Evolutionary conservation across 2,888 invertebrate species (phyloP).

Genomic region (Neria commutata): DNA sequence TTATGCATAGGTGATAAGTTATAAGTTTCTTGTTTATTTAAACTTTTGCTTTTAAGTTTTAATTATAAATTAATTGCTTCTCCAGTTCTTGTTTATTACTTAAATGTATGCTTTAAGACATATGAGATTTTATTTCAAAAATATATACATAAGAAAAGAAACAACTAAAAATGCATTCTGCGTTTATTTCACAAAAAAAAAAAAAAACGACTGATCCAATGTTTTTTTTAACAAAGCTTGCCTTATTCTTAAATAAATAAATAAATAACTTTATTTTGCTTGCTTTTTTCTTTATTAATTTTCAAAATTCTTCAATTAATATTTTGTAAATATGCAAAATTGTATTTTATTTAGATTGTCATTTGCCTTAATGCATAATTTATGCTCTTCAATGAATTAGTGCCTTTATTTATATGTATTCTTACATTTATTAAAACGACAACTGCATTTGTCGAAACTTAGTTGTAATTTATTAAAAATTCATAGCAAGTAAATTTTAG

Average conservation of each 20-base stretch:
- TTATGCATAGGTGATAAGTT: too few relatives aligned
- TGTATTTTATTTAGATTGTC: background rate
- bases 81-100: constrained; percentile 1
- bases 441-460: too few relatives aligned
- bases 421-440: too few relatives aligned
- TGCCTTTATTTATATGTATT: too few relatives aligned
- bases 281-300: background rate
- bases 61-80: background rate
- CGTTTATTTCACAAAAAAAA: background rate
- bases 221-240: background rate
- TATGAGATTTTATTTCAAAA: too few relatives aligned
- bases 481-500: too few relatives aligned
- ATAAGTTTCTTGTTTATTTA: too few relatives aligned
- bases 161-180: background rate
- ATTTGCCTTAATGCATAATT: background rate
- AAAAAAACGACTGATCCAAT: constrained; percentile 1
- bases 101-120: background rate
- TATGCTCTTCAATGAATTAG: background rate
- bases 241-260: too few relatives aligned
- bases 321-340: background rate
- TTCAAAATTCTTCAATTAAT: background rate
- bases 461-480: too few relatives aligned
- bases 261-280: background rate
- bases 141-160: too few relatives aligned
- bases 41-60: background rate